Base-by-base conservation (phyloP, 2,888 invertebrate genomes). In the Lochmaea crataegi region DNA sequence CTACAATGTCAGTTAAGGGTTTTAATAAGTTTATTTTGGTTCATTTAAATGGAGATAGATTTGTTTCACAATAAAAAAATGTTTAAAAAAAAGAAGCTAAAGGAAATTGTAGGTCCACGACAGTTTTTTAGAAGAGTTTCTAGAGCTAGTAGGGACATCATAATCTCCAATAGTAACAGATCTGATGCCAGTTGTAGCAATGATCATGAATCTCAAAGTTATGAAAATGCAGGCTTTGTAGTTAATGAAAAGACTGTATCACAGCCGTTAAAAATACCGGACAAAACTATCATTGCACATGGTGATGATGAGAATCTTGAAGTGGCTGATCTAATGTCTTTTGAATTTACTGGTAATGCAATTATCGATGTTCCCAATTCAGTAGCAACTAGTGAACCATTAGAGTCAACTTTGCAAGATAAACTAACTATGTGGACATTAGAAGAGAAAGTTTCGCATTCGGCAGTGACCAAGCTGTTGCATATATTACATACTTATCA, bases 61-160 rank as follows among this genome's bases (percentile, higher is more conserved):
- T 66, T 66, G 66, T 66, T 66, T 66, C 57, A 66, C 66, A 66
- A 66, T 66, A 66, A 66, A 32, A 66, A 66, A 41, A 66, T 66
- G 22, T 66, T 56, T 18, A 66, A 57, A 41, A 66, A 66, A 18
- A 66, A 66, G 18, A 66, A 66, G 66, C 57, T 66, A 22, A 66
- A 66, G 57, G 66, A 66, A 57, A 66, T 66, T 66, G 66, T 66
- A 18, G 66, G 66, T 57, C 41, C 66, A 57, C 66, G 57, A 42
- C 57, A 66, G 57, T 66, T 66, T 57, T 66, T 57, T 57, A 66
- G 57, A 56, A 66, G 57, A 66, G 57, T 66, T 66, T 57, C 66
- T 66, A 22, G 18, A 66, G 66, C 66, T 66, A 56, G 38, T 57
- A 66, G 66, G 66, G 32, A 66, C 38, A 12, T 56, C 32, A 66